phyloP scores from a whole-genome alignment of 2,797 vertebrate species.

The Xiphophorus birchmanni region DNA sequence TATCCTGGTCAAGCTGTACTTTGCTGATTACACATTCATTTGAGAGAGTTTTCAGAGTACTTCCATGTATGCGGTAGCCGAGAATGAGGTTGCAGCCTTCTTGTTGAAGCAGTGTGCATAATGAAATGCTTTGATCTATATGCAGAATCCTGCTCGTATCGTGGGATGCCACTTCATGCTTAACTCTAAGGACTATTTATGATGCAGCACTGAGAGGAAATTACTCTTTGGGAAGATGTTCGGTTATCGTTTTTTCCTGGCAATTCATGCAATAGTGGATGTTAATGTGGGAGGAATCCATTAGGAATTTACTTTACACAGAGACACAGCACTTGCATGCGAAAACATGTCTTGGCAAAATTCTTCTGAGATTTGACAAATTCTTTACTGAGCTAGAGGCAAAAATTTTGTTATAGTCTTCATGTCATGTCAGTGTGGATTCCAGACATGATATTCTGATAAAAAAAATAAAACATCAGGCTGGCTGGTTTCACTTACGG shows the following conservation, averaged over 20 bases:
- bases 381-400: conserved; percentile 35
- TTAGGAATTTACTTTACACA: conserved; percentile 45
- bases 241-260: conserved; percentile 51
- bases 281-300: conserved; percentile 64
- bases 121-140: conserved; percentile 72
- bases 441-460: conserved; percentile 4
- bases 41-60: conserved; percentile 51
- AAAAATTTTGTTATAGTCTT: conserved; percentile 24
- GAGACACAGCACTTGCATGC: conserved; percentile 19
- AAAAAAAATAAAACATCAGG: conserved; percentile 18
- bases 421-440: neutral
- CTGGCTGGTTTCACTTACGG: conserved; percentile 28
- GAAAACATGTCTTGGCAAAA: conserved; percentile 42
- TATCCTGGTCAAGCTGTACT: conserved; percentile 53
- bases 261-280: conserved; percentile 44
- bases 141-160: conserved; percentile 54
- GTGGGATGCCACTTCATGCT: conserved; percentile 56
- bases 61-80: conserved; percentile 47
- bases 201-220: conserved; percentile 64
- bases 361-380: conserved; percentile 31
- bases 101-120: conserved; percentile 61
- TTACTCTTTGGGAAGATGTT: conserved; percentile 63
- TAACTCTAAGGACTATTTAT: conserved; percentile 67
- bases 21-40: conserved; percentile 66
- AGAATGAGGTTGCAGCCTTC: conserved; percentile 54